Percentiles rank a stretch among this genome's conserved stretches.
These are phyloP conservation scores for Amphimallon solstitiale DNA, from an alignment of 2,888 invertebrate genomes.

Conservation along the genomic window DNA sequence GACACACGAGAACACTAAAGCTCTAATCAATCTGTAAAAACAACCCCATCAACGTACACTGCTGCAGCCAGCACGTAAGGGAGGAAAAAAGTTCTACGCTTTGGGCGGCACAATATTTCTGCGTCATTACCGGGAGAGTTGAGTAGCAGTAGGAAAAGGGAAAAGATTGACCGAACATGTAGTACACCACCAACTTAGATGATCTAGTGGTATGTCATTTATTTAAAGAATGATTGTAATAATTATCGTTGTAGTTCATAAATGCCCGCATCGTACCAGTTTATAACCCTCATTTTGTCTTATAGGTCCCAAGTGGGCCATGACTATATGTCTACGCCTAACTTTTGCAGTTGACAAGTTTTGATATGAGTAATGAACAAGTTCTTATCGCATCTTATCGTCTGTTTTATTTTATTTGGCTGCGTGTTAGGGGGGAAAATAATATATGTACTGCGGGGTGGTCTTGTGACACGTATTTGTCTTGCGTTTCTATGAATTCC, in stretches of 20 bases:
- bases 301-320: slow-evolving; percentile 48
- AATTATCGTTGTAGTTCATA: slow-evolving; percentile 44
- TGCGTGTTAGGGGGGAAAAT: slow-evolving; percentile 3
- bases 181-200: background rate
- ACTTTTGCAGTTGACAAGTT: slow-evolving; percentile 53
- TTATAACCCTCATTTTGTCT: slow-evolving; percentile 51
- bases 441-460: background rate
- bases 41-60: too few species aligned
- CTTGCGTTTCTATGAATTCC: too few species aligned
- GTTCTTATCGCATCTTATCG: slow-evolving; percentile 49
- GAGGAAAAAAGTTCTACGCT: too few species aligned
- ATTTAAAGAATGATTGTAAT: slow-evolving; percentile 25
- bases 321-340: slow-evolving; percentile 49
- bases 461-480: background rate
- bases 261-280: slow-evolving; percentile 50
- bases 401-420: slow-evolving; percentile 39
- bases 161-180: slow-evolving; percentile 27
- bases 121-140: slow-evolving; percentile 14
- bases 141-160: background rate
- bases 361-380: slow-evolving; percentile 52
- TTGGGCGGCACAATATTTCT: background rate
- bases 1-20: too few species aligned
- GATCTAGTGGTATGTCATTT: slow-evolving; percentile 17
- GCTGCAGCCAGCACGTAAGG: too few species aligned
- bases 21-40: too few species aligned